Evolutionary conservation across 2,888 invertebrate genomes (phyloP).

Genomic region (Brachylomia viminalis): DNA sequence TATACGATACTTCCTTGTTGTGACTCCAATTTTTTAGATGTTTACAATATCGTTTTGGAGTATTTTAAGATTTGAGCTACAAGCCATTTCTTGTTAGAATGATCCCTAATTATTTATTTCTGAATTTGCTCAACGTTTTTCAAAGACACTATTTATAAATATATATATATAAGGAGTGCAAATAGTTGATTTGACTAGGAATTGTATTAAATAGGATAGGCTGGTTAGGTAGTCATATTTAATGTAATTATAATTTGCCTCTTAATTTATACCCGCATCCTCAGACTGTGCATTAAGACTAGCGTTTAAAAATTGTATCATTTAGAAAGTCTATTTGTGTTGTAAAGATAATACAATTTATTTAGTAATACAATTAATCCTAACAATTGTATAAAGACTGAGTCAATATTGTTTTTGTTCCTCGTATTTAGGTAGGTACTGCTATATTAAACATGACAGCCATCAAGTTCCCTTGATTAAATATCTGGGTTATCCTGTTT

Average conservation of each 20-base stretch:
- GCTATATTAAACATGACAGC: conserved; percentile 50
- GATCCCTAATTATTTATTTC: conserved; percentile 68
- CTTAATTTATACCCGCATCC: conserved; percentile 62
- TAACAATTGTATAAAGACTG: conserved; percentile 70
- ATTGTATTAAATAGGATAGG: conserved; percentile 72
- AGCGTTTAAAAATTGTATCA: conserved; percentile 54
- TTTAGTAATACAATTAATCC: conserved; percentile 62
- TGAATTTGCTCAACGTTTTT: conserved; percentile 83
- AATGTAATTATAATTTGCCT: conserved; percentile 66
- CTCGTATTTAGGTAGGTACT: conserved; percentile 44
- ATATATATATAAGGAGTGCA: conserved; percentile 64
- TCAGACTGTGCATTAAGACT: conserved; percentile 64
- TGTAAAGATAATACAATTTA: conserved; percentile 36
- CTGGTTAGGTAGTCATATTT: conserved; percentile 64
- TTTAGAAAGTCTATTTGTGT: conserved; percentile 47
- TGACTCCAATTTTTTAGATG: conserved; percentile 61
- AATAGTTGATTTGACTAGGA: conserved; percentile 70
- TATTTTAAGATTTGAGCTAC: conserved; percentile 65
- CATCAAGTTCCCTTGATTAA: conserved; percentile 56
- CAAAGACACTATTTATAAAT: conserved; percentile 71
- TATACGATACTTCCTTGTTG: conserved; percentile 55
- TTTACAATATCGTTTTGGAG: conserved; percentile 60
- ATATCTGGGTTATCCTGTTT: conserved; percentile 40
- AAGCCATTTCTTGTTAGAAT: conserved; percentile 64
- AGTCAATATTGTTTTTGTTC: conserved; percentile 60